Conservation (phyloP, 2,113 vertebrate genomes). For the Panurus biarmicus region DNA sequence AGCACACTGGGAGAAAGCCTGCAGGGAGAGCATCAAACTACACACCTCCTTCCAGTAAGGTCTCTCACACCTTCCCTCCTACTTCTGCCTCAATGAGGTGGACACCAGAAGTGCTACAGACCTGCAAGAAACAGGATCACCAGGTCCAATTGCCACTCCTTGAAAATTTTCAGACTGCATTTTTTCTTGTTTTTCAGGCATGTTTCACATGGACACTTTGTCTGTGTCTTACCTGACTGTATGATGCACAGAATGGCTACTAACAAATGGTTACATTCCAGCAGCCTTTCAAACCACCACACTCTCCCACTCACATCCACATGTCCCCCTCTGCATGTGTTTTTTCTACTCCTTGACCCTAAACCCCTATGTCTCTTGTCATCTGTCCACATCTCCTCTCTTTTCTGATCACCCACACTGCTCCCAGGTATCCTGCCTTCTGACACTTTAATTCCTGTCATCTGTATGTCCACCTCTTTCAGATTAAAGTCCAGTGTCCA, state of each 20-base stretch:
- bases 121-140: neutral
- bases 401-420: neutral
- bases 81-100: neutral
- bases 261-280: neutral
- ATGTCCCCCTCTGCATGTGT: fast-evolving
- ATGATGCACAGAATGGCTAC: neutral
- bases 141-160: neutral
- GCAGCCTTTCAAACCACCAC: neutral
- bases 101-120: neutral
- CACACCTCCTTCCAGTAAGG: neutral
- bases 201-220: neutral
- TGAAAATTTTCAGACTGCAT: neutral
- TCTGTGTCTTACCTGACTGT: neutral
- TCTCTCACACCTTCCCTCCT: neutral
- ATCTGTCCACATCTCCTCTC: neutral
- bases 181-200: neutral
- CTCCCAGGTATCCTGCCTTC: neutral
- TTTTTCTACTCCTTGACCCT: neutral
- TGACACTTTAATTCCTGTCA: neutral
- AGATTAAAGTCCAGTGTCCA: neutral
- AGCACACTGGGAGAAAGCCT: neutral
- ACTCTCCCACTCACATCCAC: neutral
- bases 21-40: neutral
- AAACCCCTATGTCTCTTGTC: neutral
- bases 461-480: neutral